Evolutionary conservation across 2,797 vertebrate species (phyloP).

Genomic region (Acanthurus leucopareius): DNA sequence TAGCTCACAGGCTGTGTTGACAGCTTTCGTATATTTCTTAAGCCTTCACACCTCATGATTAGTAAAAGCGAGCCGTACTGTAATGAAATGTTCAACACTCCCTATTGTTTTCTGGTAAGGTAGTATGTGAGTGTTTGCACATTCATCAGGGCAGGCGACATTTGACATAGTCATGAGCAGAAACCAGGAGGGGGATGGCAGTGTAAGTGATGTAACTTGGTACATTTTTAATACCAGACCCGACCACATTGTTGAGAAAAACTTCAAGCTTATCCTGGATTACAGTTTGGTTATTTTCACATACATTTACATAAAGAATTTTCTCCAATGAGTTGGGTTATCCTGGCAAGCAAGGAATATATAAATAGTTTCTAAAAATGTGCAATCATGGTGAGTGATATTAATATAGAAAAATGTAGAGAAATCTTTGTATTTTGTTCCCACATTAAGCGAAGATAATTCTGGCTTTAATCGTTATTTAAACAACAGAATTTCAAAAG

Average conservation of each 20-base stretch:
- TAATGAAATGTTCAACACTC: slow-evolving; percentile 1
- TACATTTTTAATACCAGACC: background rate
- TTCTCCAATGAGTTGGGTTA: no score
- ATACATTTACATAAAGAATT: no score
- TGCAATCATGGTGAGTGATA: no score
- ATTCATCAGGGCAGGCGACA: background rate
- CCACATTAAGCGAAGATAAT: no score
- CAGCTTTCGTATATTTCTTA: background rate
- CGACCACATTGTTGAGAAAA: background rate
- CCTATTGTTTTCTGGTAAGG: background rate
- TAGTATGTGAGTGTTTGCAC: slow-evolving; percentile 12
- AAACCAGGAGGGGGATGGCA: background rate
- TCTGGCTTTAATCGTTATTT: no score
- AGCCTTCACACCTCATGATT: slow-evolving; percentile 5
- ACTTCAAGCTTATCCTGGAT: background rate
- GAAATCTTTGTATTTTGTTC: no score
- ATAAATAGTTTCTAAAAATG: no score
- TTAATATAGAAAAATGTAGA: no score
- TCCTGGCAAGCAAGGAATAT: no score
- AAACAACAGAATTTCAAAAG: no score
- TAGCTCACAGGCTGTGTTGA: background rate
- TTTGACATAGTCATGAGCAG: no score
- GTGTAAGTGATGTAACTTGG: background rate
- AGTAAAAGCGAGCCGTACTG: accelerated
- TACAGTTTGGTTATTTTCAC: background rate